A percentile compares a stretch with the other conserved stretches of the same genome.
Conservation (phyloP, 2,797 vertebrate genomes). For the Parauchenoglanis ngamensis region DNA sequence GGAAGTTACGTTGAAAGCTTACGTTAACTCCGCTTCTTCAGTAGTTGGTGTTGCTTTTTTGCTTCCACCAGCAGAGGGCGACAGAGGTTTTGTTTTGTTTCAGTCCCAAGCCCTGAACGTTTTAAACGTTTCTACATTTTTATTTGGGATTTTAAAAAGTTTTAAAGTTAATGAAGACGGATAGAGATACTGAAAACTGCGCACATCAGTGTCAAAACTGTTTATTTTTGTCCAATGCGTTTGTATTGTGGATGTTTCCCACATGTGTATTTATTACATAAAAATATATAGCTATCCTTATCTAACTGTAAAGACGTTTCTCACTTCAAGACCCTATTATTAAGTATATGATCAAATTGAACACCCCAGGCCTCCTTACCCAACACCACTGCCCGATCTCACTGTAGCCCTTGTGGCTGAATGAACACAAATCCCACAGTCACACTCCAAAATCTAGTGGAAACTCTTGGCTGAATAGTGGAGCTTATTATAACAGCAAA, state of each 20-base stretch:
- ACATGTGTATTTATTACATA: background rate
- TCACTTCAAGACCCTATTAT: background rate
- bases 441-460: background rate
- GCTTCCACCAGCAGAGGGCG: conserved; percentile 2
- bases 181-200: background rate
- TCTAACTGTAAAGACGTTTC: background rate
- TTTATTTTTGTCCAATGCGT: background rate
- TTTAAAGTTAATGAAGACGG: background rate
- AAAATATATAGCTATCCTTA: too few relatives aligned
- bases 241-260: background rate
- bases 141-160: background rate
- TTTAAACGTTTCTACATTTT: background rate
- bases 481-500: background rate
- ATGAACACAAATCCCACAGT: background rate
- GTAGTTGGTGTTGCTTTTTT: background rate
- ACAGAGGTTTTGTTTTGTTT: background rate
- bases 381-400: background rate
- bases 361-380: background rate
- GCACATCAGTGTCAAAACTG: background rate
- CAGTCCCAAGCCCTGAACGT: background rate
- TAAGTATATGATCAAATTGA: background rate
- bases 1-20: background rate
- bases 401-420: background rate
- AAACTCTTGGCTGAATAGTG: background rate
- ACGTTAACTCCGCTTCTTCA: background rate